Percentiles rank a stretch among this genome's conserved stretches.
Conservation (phyloP, 2,797 vertebrate species). For the Gymnocypris eckloni region DNA sequence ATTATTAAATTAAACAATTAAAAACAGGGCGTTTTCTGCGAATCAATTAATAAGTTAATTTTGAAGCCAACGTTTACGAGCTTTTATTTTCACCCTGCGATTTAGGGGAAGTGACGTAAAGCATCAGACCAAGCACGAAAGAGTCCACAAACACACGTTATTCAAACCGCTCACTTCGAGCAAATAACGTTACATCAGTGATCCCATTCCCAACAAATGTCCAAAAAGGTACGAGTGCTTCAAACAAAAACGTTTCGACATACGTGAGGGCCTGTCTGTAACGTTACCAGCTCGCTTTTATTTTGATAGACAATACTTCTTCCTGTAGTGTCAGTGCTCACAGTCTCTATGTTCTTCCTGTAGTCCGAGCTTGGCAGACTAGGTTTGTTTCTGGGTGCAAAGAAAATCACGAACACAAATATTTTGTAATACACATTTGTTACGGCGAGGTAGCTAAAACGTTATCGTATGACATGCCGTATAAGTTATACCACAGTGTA, state of each 20-base stretch:
- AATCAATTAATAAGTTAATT: background rate
- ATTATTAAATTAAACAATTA: background rate
- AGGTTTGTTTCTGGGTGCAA: slow-evolving; percentile 54
- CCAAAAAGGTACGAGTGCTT: slow-evolving; percentile 31
- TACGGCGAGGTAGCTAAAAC: background rate
- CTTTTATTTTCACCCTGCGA: slow-evolving; percentile 11
- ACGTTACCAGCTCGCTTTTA: slow-evolving; percentile 40
- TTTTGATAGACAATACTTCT: slow-evolving; percentile 35
- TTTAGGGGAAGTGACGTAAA: slow-evolving; percentile 29
- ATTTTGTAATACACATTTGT: background rate
- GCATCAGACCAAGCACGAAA: background rate
- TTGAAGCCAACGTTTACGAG: background rate
- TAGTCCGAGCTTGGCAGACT: slow-evolving; percentile 33
- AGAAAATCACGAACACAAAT: slow-evolving; percentile 7
- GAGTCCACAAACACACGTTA: background rate
- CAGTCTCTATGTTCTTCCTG: slow-evolving; percentile 35
- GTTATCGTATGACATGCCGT: background rate
- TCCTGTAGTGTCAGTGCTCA: slow-evolving; percentile 13
- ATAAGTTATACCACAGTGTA: background rate
- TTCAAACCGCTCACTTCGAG: slow-evolving; percentile 10
- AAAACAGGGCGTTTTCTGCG: background rate
- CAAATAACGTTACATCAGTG: slow-evolving; percentile 1
- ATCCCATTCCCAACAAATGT: slow-evolving; percentile 23
- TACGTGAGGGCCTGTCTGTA: background rate
- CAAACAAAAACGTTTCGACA: background rate